Percentiles rank a stretch among this genome's conserved stretches.
Evolutionary conservation across 2,888 invertebrate species (phyloP).

Genomic region (Drosophila falleni): DNA sequence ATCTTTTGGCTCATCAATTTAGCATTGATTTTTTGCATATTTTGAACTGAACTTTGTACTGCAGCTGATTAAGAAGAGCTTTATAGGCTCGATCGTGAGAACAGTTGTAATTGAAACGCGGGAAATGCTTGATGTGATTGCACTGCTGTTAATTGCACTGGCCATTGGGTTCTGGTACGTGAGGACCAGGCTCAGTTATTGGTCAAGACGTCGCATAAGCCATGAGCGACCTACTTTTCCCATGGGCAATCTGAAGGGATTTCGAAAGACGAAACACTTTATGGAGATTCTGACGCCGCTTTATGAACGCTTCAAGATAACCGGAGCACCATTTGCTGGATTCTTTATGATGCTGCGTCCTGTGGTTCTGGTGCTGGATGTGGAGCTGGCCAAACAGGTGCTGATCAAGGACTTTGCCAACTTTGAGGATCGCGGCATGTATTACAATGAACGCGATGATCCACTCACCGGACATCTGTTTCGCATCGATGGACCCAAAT

Average conservation of each 20-base stretch:
- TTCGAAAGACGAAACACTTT: constrained; percentile 53
- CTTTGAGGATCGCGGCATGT: constrained; percentile 83
- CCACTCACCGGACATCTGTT: constrained; percentile 83
- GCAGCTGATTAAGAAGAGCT: constrained; percentile 24
- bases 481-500: constrained; percentile 78
- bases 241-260: constrained; percentile 66
- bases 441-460: constrained; percentile 81
- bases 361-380: constrained; percentile 69
- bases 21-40: neutral
- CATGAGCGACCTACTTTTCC: constrained; percentile 63
- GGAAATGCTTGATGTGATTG: constrained; percentile 66
- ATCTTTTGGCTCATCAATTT: neutral
- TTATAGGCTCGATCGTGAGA: constrained; percentile 1
- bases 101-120: constrained; percentile 53
- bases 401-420: constrained; percentile 73
- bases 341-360: constrained; percentile 72
- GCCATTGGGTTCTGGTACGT: constrained; percentile 66
- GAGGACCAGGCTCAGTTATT: constrained; percentile 61
- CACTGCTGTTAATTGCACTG: constrained; percentile 54
- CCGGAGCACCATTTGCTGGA: constrained; percentile 70
- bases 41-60: constrained; percentile 30
- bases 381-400: constrained; percentile 69
- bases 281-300: constrained; percentile 60
- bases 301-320: constrained; percentile 57
- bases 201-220: constrained; percentile 68